phyloP scores from a whole-genome alignment of 2,888 invertebrate genomes.

The Neuroscelio doddi region DNA sequence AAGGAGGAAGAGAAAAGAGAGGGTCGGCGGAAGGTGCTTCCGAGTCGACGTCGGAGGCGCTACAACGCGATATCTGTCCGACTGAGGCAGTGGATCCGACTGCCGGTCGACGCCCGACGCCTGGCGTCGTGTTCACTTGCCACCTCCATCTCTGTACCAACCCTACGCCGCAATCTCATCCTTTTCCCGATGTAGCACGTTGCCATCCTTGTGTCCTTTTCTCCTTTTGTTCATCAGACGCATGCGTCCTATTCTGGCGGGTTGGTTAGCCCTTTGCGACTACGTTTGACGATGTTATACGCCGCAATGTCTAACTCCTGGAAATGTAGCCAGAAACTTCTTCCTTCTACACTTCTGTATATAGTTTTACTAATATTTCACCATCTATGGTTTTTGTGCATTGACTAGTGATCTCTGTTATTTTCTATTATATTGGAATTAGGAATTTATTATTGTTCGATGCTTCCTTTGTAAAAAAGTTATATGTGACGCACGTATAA shows the following conservation, averaged over 20 bases:
- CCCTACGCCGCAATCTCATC: slow-evolving; percentile 44
- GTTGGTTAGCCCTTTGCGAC: slow-evolving; percentile 26
- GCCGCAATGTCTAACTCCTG: slow-evolving; percentile 34
- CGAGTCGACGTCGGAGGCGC: slow-evolving; percentile 7
- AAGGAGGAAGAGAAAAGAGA: slow-evolving; percentile 6
- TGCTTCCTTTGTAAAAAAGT: too few species aligned
- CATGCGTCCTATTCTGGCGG: slow-evolving; percentile 43
- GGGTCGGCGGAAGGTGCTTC: slow-evolving; percentile 7
- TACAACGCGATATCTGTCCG: slow-evolving; percentile 53
- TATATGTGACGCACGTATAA: too few species aligned
- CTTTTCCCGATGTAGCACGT: slow-evolving; percentile 47
- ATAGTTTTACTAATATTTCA: too few species aligned
- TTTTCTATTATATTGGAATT: too few species aligned
- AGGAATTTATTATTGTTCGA: too few species aligned
- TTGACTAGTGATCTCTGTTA: too few species aligned
- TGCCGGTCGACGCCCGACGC: slow-evolving; percentile 69
- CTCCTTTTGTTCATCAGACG: slow-evolving; percentile 44
- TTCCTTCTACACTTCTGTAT: background rate
- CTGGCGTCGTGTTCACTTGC: slow-evolving; percentile 49
- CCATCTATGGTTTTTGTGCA: too few species aligned
- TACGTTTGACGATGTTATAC: slow-evolving; percentile 33
- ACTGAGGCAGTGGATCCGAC: slow-evolving; percentile 63
- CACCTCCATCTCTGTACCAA: slow-evolving; percentile 46
- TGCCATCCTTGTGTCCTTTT: slow-evolving; percentile 50
- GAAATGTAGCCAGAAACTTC: slow-evolving; percentile 21